phyloP scores from a whole-genome alignment of 1,140 invertebrate species.

The Zaprionus ornatus region DNA sequence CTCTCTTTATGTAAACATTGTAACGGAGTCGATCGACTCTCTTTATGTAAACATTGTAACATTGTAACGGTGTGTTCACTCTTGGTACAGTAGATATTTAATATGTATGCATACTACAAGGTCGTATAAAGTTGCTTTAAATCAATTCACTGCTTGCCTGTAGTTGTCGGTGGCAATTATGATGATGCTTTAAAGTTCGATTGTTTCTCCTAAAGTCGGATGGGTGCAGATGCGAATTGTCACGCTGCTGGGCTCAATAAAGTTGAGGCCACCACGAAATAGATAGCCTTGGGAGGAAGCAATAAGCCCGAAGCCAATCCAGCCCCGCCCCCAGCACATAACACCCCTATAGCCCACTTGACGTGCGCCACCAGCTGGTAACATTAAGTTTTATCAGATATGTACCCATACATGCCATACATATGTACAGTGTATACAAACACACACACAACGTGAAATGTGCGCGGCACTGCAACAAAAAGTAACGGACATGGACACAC shows the following conservation, averaged over 20 bases:
- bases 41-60: too few relatives aligned
- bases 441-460: background rate
- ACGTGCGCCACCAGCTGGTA: conserved; percentile 17
- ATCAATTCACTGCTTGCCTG: background rate
- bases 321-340: background rate
- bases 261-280: conserved; percentile 12
- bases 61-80: too few relatives aligned
- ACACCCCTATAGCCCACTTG: background rate
- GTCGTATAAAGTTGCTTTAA: background rate
- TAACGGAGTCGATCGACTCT: too few relatives aligned
- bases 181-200: background rate
- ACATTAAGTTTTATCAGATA: conserved; percentile 30
- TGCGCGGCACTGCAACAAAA: background rate
- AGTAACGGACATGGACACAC: conserved; percentile 17
- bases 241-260: background rate
- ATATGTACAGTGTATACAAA: background rate
- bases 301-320: conserved; percentile 4
- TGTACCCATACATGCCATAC: background rate
- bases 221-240: conserved; percentile 23
- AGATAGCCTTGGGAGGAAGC: background rate
- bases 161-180: background rate
- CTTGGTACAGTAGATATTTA: too few relatives aligned
- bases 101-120: too few relatives aligned
- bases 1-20: too few relatives aligned
- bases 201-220: background rate